Conservation (phyloP, 2,888 invertebrate genomes). For the Coenonympha arcania region DNA sequence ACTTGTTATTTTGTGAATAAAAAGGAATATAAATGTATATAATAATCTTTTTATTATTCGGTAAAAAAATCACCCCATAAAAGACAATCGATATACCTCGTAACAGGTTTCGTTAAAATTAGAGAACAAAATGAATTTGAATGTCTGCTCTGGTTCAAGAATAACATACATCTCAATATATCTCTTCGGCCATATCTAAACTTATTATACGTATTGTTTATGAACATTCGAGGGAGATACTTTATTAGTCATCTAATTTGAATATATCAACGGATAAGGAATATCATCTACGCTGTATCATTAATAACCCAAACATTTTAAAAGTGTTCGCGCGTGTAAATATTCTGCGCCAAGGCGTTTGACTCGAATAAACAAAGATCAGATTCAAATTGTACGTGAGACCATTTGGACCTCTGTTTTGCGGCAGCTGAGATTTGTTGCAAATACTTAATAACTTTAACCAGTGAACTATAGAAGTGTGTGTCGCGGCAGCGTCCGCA, state of each 20-base stretch:
- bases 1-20: constrained; percentile 7
- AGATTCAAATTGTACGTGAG: neutral
- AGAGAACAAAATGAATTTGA: too few species aligned
- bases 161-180: too few species aligned
- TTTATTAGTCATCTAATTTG: constrained; percentile 4
- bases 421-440: neutral
- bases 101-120: too few species aligned
- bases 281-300: constrained; percentile 11
- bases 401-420: constrained; percentile 6
- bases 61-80: neutral
- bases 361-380: constrained; percentile 1
- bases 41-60: neutral
- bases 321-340: constrained; percentile 18
- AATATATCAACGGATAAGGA: constrained; percentile 3
- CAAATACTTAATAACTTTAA: neutral
- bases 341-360: constrained; percentile 11
- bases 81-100: too few species aligned
- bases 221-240: neutral
- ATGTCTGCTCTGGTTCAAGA: too few species aligned
- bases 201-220: neutral
- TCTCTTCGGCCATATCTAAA: too few species aligned
- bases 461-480: neutral
- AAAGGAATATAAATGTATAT: neutral
- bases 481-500: constrained; percentile 3
- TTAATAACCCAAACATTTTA: constrained; percentile 16